Base-by-base conservation (phyloP, 2,113 vertebrate genomes). In the Gnathonemus echidnorhynchus region DNA sequence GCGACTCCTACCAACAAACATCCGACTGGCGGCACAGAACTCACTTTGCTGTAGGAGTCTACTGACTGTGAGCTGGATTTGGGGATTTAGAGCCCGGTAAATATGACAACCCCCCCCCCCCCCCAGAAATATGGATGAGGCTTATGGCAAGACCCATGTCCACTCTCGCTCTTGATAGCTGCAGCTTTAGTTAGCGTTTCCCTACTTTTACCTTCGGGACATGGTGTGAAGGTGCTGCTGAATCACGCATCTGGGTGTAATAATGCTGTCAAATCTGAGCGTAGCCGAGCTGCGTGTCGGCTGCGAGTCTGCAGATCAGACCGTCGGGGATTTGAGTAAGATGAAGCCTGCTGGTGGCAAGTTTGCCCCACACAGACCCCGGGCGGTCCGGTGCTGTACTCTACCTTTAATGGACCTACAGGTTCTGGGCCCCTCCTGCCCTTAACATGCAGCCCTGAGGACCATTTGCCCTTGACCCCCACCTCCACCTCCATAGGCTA, bases 21-120 rank as follows among this genome's bases (percentile, higher is more conserved):
- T 9, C 27, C 1, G 19, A 74, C 10, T 74, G 27, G 31, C 6
- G 6, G 21, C 21, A 24, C 21, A 8, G 3, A 15, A 19, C 74
- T 80, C 42, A 91, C 74, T 89, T 89, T 93, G 92, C 92, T 90
- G 90, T 53, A 90, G 91, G 91, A 90, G 91, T 91, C 90, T 88
- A 24, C 90, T 94, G 94, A 94, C 94, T 94, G 93, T 93, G 92
- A 93, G 89, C 88, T 90, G 94, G 95, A 96, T 95, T 96, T 94
- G 90, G 83, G 93, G 94, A 96, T 95, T 87, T 95, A 95, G 90
- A 92, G 50, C 58, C 53, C 85, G 89, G 90, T 92, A 90, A 93
- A 92, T 92, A 90, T 90, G 92, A 88, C 90, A 83, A 90, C 88
- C 91, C 91, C 92, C 91, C 27, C 88, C 88, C 90, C 91, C 83